These are phyloP conservation scores for Linyphia triangularis DNA, from an alignment of 2,888 invertebrate genomes.

Conservation along the genomic window DNA sequence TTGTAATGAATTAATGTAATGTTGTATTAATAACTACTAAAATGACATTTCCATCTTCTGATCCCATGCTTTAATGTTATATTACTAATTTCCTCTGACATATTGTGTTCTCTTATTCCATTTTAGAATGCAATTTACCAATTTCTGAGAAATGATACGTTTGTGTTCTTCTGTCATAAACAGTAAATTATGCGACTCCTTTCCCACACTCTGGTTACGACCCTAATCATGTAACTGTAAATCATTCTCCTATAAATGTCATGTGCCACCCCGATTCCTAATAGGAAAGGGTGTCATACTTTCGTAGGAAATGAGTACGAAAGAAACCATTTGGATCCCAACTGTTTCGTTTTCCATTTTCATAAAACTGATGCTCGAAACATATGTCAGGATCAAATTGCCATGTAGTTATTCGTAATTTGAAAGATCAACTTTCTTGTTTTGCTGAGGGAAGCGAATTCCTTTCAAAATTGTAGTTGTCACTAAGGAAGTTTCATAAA, in stretches of 20 bases:
- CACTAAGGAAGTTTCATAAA: no score
- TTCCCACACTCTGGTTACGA: constrained; percentile 1
- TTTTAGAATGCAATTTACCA: no score
- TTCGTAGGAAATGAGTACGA: background rate
- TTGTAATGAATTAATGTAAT: no score
- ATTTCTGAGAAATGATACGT: background rate
- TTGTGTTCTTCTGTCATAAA: constrained; percentile 3
- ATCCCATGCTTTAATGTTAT: no score
- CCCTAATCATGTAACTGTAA: constrained; percentile 17
- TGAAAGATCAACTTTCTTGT: no score
- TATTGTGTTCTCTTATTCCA: no score
- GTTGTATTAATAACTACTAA: no score
- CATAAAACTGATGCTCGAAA: background rate
- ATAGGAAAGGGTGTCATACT: background rate
- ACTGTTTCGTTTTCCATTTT: constrained; percentile 1
- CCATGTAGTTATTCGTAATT: background rate
- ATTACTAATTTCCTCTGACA: no score
- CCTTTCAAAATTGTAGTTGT: no score
- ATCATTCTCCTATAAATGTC: constrained; percentile 10
- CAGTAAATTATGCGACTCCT: background rate
- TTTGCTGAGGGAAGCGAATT: background rate
- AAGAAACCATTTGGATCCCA: background rate
- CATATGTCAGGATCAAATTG: background rate
- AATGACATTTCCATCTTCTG: no score
- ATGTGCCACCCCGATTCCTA: background rate